These are phyloP conservation scores for Stenolophus ochropezus DNA, from an alignment of 2,888 invertebrate genomes.

Conservation along the genomic window DNA sequence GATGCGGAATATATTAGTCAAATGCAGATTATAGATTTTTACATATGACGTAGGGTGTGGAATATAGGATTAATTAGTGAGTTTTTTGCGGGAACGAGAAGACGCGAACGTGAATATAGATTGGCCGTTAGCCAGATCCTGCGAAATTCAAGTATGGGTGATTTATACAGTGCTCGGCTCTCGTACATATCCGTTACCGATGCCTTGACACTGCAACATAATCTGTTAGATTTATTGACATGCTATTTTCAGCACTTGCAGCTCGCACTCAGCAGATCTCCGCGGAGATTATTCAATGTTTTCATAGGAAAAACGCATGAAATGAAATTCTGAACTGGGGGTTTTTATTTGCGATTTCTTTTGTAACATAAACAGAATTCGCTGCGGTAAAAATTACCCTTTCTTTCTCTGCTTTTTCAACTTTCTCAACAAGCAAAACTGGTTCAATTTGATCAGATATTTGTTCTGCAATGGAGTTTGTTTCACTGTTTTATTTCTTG, in stretches of 20 bases:
- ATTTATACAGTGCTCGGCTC: slow-evolving; percentile 45
- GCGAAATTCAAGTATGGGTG: slow-evolving; percentile 51
- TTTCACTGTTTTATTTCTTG: background rate
- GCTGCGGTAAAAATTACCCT: slow-evolving; percentile 21
- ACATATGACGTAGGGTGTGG: background rate
- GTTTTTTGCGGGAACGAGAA: background rate
- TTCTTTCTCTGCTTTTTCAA: background rate
- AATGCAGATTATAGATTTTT: background rate
- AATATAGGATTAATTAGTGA: background rate
- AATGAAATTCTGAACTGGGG: slow-evolving; percentile 25
- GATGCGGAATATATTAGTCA: background rate
- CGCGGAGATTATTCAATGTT: slow-evolving; percentile 46
- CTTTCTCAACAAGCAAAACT: slow-evolving; percentile 9
- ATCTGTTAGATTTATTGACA: slow-evolving; percentile 58
- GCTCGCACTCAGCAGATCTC: slow-evolving; percentile 51
- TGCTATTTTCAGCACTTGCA: slow-evolving; percentile 36
- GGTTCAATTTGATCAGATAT: slow-evolving; percentile 29
- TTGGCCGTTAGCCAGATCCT: slow-evolving; percentile 53
- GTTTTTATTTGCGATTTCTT: slow-evolving; percentile 6
- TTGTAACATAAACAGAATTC: slow-evolving; percentile 35
- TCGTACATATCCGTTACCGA: slow-evolving; percentile 31
- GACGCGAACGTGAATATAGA: slow-evolving; percentile 1
- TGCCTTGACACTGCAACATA: slow-evolving; percentile 51
- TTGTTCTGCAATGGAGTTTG: slow-evolving; percentile 17
- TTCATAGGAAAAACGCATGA: slow-evolving; percentile 35